phyloP scores from a whole-genome alignment of 2,113 vertebrate species.

The Jaculus jaculus region DNA sequence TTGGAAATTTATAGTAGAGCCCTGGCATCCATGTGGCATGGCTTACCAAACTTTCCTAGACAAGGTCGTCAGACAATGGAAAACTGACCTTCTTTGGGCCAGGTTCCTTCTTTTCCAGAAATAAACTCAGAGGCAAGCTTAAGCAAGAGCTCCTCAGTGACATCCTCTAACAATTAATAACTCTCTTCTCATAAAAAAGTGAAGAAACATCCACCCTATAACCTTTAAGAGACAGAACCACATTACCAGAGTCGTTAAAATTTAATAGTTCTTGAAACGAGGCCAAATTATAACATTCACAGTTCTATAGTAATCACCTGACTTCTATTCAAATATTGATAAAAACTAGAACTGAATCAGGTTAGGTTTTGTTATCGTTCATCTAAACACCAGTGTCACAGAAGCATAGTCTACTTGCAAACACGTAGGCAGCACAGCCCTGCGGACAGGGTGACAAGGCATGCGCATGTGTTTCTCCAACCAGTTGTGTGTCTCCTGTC shows the following conservation, averaged over 20 bases:
- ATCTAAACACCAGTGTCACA: neutral
- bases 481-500: constrained; percentile 4
- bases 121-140: constrained; percentile 50
- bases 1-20: constrained; percentile 16
- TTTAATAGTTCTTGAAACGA: constrained; percentile 43
- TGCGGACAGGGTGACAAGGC: neutral
- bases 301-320: neutral
- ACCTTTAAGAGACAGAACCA: constrained; percentile 42
- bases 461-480: neutral
- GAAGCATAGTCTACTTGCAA: constrained; percentile 12
- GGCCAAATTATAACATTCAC: constrained; percentile 26
- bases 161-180: constrained; percentile 59
- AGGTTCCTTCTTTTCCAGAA: constrained; percentile 53
- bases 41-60: constrained; percentile 51
- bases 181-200: constrained; percentile 55
- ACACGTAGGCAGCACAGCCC: neutral
- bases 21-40: constrained; percentile 25
- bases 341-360: neutral
- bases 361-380: neutral
- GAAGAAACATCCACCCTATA: constrained; percentile 16
- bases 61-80: constrained; percentile 21
- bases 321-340: neutral
- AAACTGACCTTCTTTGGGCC: constrained; percentile 31
- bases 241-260: constrained; percentile 54
- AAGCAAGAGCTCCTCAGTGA: constrained; percentile 32